Evolutionary conservation across 1,140 invertebrate species (phyloP), one percentile per base, ranked within the genome.

Genomic region (Nymphalis io): DNA sequence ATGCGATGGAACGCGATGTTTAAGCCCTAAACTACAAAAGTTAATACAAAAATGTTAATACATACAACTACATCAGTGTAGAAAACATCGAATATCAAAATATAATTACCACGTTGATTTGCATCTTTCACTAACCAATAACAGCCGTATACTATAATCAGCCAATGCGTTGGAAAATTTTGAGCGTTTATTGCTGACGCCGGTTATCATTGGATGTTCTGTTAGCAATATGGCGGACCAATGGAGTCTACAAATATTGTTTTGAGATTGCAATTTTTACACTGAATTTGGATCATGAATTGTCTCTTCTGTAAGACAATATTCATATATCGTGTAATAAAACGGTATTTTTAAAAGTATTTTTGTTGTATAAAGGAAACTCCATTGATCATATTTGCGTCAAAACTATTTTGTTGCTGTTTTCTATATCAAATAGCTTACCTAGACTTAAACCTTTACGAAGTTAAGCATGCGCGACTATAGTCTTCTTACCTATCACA

Each of bases 11-110:
- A 75, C 65, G 81, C 69, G 68, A 74, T 74, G 20, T 77, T 75
- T 76, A 81, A 81, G 72, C 68, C 77, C 80, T 86, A 88, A 64
- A 71, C 78, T 88, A 89, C 81, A 84, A 82, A 81, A 79, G 81
- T 83, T 82, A 82, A 81, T 88, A 85, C 83, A 85, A 89, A n/a
- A 86, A 87, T 79, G 78, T 89, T 84, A 85, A 86, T 85, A 85
- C 78, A 79, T 84, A 89, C 84, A 84, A 89, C 83, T 79, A 80
- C 76, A 70, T 83, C 83, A 88, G 80, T 91, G 85, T 91, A 91
- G 86, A 91, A 91, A 90, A 91, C 83, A 83, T 89, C 86, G 86
- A 90, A 81, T 91, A 91, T 91, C 89, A 91, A 91, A 91, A 91
- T 91, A 91, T 91, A 89, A 88, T 85, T 88, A 90, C 90, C 88